Conservation (phyloP, 2,113 vertebrate genomes). For the Sebastes fasciatus region DNA sequence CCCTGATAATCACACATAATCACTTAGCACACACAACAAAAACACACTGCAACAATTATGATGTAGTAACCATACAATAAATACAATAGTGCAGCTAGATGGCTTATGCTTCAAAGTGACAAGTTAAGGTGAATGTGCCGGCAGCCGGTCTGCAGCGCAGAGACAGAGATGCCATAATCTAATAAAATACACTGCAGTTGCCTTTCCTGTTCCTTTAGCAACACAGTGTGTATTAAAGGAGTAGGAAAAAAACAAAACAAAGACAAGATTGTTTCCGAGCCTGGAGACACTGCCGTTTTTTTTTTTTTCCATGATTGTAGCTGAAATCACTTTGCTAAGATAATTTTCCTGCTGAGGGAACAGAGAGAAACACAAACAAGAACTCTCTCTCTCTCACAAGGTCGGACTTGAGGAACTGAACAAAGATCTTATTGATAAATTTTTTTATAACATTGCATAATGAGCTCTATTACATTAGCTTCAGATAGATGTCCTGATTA, state of each 20-base stretch:
- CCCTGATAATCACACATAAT: too few relatives aligned
- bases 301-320: constrained; percentile 68
- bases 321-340: constrained; percentile 51
- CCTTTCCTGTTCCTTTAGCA: constrained; percentile 41
- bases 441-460: constrained; percentile 15
- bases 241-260: constrained; percentile 31
- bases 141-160: constrained; percentile 50
- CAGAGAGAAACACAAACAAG: constrained; percentile 5
- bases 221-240: constrained; percentile 39
- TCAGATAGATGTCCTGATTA: not conserved
- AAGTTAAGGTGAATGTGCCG: not conserved
- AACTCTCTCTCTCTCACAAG: not conserved
- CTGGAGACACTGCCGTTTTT: constrained; percentile 62
- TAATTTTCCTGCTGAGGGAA: constrained; percentile 28
- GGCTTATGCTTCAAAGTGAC: too few relatives aligned
- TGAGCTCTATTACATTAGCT: not conserved
- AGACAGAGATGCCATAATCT: constrained; percentile 41
- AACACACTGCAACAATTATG: too few relatives aligned
- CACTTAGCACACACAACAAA: too few relatives aligned
- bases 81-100: too few relatives aligned
- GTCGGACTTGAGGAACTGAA: not conserved
- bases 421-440: not conserved
- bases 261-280: constrained; percentile 60
- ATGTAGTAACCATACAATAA: too few relatives aligned
- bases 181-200: constrained; percentile 66